Conservation (phyloP, 2,113 vertebrate species). For the Fregetta grallaria region DNA sequence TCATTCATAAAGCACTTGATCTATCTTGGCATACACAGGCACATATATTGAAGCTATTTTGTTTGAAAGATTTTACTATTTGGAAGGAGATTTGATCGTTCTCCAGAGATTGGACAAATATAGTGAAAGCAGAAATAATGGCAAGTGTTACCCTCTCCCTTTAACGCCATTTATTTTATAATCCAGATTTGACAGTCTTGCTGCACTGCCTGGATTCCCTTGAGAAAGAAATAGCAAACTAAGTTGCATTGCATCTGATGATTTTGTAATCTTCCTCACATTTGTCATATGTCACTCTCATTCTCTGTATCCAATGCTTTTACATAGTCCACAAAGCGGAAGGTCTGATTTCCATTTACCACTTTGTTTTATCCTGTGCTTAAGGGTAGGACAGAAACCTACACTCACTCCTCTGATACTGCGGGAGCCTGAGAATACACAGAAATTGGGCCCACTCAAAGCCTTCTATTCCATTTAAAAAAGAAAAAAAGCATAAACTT, state of each 20-base stretch:
- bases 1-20: not conserved
- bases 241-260: not conserved
- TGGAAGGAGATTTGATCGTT: conserved; percentile 31
- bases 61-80: conserved; percentile 36
- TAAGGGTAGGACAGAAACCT: not conserved
- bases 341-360: conserved; percentile 33
- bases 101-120: conserved; percentile 9
- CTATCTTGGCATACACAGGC: not conserved
- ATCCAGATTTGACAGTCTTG: not conserved
- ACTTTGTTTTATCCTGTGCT: not conserved
- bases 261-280: not conserved
- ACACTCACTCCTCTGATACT: conserved; percentile 29
- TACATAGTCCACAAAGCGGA: not conserved
- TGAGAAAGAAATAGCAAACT: not conserved
- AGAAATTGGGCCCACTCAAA: not conserved
- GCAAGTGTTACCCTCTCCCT: not conserved
- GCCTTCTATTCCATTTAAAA: conserved; percentile 18
- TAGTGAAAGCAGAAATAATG: conserved; percentile 8
- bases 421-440: not conserved
- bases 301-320: not conserved
- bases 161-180: conserved; percentile 11
- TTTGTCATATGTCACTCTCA: not conserved
- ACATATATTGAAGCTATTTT: conserved; percentile 21
- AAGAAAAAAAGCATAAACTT: not conserved
- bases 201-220: not conserved